These are phyloP conservation scores for Erythrocercus mccallii DNA, from an alignment of 2,113 vertebrate genomes.

Conservation along the genomic window DNA sequence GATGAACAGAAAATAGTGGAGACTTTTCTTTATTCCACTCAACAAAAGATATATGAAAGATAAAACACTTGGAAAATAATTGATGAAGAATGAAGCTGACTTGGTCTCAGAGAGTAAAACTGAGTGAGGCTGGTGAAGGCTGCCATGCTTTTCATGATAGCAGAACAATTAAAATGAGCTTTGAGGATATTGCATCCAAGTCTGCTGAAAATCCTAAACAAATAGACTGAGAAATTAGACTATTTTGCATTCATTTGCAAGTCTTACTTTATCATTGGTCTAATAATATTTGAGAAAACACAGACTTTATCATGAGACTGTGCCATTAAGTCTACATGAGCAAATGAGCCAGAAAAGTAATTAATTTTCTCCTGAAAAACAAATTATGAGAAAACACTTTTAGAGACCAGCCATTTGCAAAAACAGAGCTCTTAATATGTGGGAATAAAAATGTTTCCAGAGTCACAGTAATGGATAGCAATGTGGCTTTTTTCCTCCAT, in stretches of 20 bases:
- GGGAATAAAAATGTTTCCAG: background rate
- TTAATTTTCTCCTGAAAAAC: slow-evolving; percentile 31
- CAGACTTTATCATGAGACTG: background rate
- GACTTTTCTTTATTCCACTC: background rate
- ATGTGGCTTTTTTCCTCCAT: background rate
- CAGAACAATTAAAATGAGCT: background rate
- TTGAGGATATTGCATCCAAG: background rate
- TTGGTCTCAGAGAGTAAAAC: background rate
- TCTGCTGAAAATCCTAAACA: slow-evolving; percentile 1
- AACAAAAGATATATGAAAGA: background rate
- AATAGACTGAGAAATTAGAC: background rate
- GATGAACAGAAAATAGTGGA: background rate
- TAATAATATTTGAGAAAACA: slow-evolving; percentile 25
- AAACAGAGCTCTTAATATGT: background rate
- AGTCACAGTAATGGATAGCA: background rate
- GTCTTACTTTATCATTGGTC: background rate
- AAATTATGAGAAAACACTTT: background rate
- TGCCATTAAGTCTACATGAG: background rate
- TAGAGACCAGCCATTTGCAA: background rate
- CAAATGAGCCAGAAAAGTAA: slow-evolving; percentile 35
- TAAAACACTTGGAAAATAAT: background rate
- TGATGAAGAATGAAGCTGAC: background rate
- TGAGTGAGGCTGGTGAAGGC: background rate
- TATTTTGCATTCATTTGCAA: slow-evolving; percentile 32
- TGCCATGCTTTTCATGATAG: background rate